phyloP scores from a whole-genome alignment of 2,797 vertebrate species.

The Ibycter americanus region DNA sequence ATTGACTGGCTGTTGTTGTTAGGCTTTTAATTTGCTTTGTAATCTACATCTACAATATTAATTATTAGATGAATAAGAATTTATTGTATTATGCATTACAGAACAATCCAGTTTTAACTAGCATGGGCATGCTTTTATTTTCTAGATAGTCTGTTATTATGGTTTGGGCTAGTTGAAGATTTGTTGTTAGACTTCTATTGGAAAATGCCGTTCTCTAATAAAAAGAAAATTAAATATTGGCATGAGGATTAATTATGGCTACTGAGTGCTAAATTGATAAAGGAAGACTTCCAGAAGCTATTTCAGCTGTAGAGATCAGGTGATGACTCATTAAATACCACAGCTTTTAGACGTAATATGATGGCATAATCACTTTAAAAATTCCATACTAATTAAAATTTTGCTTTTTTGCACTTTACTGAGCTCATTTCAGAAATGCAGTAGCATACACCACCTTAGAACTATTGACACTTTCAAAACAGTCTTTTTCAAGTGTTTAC shows the following conservation, averaged over 20 bases:
- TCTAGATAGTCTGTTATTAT: background rate
- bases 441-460: background rate
- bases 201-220: background rate
- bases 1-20: background rate
- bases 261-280: background rate
- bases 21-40: constrained; percentile 30
- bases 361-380: background rate
- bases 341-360: background rate
- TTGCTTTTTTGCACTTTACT: background rate
- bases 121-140: background rate
- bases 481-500: background rate
- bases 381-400: background rate
- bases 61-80: constrained; percentile 6
- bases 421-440: background rate
- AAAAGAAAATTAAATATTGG: background rate
- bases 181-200: background rate
- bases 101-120: constrained; percentile 4
- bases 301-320: background rate
- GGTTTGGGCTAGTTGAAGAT: background rate
- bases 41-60: constrained; percentile 7
- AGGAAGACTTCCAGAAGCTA: background rate
- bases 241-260: background rate
- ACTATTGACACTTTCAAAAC: background rate
- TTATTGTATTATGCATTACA: background rate
- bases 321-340: background rate